Evolutionary conservation across 2,113 vertebrate genomes (phyloP).

Genomic region (Peromyscus maniculatus): DNA sequence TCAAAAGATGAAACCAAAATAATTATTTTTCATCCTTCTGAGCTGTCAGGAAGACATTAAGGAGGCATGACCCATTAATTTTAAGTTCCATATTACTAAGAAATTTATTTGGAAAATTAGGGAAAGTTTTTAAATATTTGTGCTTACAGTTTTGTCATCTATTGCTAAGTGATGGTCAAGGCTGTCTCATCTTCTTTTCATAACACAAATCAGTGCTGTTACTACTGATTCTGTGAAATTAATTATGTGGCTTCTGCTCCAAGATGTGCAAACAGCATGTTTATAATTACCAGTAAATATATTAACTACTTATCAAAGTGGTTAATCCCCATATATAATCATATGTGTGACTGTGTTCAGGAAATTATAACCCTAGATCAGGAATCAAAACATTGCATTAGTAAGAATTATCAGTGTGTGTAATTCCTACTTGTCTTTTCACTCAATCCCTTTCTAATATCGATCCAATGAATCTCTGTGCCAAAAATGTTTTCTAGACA

Average conservation of each 20-base stretch:
- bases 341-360: neutral
- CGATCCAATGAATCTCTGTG: neutral
- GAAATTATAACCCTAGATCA: conserved; percentile 30
- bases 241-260: neutral
- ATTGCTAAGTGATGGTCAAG: neutral
- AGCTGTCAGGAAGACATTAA: conserved; percentile 31
- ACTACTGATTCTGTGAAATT: neutral
- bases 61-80: conserved; percentile 25
- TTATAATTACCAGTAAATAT: neutral
- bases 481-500: neutral
- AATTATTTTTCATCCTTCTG: conserved; percentile 15
- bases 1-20: conserved; percentile 60
- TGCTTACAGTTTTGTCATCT: neutral
- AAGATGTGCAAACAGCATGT: neutral
- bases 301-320: neutral
- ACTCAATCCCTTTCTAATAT: neutral
- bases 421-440: neutral
- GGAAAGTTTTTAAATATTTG: neutral
- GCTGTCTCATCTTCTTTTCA: neutral
- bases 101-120: conserved; percentile 51
- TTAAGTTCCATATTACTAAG: conserved; percentile 49
- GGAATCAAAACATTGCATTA: neutral
- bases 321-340: neutral
- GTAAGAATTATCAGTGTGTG: neutral
- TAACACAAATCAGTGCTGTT: neutral